Base-by-base conservation (phyloP, 2,888 invertebrate genomes). In the Caenorhabditis sp. region DNA sequence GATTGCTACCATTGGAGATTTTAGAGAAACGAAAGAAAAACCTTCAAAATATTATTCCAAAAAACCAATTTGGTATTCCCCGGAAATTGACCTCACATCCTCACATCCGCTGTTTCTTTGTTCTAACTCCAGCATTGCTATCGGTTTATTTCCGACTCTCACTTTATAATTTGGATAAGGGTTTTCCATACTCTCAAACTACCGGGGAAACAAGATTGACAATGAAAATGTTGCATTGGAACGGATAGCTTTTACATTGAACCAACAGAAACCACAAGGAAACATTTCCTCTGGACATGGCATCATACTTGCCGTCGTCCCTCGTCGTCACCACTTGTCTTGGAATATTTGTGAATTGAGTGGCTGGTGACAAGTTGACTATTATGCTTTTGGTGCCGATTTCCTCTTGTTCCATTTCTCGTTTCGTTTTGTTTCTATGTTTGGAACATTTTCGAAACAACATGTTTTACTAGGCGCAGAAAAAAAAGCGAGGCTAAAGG, bases 331-430 rank as follows among this genome's bases (percentile, higher is more conserved):
- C 62, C 47, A 53, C 71, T 35, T 58, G 65, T 47, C 65, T 60
- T 28, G 26, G 26, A 3, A 40, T 40, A 40, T 40, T 40, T 40
- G 11, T 40, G 58, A 74, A 74, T 58, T 74, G 74, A 74, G 74
- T 74, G 74, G 74, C n/a, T 60, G 65, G 65, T 74, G 74, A 65
- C 74, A 74, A 74, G 74, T 65, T 35, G 47, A 56, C 53, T 55
- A 55, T 56, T 40, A 40, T 40, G 40, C 40, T 40, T 13, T 40
- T 8, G 6, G n/a, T n/a, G n/a, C n/a, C n/a, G n/a, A n/a, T n/a
- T n/a, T n/a, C n/a, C n/a, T 40, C 40, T 13, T 50, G 35, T 20
- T 13, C 28, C 40, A 18, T 72, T 56, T 35, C 35, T 44, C 22
- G 24, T 61, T 58, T 24, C 13, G 11, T 68, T 69, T 64, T 47